Evolutionary conservation across 2,113 vertebrate genomes (phyloP).

Genomic region (Plecotus auritus): DNA sequence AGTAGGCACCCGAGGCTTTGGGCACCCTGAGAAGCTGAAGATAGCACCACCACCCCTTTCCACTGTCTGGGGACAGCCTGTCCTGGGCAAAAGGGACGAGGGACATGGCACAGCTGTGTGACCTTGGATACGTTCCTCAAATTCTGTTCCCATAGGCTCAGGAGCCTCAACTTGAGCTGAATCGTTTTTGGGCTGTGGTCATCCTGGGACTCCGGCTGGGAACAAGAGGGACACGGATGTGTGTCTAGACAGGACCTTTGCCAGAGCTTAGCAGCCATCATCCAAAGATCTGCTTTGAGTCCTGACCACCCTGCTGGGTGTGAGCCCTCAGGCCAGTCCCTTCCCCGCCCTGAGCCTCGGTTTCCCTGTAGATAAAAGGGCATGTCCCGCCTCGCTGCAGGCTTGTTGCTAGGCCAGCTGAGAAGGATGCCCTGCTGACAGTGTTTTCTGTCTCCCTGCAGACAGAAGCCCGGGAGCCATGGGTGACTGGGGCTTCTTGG

Average conservation of each 20-base stretch:
- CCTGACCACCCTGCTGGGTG: neutral
- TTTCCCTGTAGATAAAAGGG: neutral
- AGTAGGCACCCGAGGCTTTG: neutral
- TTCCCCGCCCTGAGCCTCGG: neutral
- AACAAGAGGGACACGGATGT: neutral
- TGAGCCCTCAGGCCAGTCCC: neutral
- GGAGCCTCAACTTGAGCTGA: neutral
- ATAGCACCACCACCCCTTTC: neutral
- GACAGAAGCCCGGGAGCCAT: slow-evolving; percentile 74
- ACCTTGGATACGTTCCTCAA: neutral
- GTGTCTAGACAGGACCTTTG: neutral
- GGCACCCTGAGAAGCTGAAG: neutral
- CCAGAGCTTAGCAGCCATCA: neutral
- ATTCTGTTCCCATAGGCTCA: neutral
- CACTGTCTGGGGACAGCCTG: neutral
- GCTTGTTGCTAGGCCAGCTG: neutral
- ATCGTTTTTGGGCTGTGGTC: neutral
- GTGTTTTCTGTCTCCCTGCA: neutral
- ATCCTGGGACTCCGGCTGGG: neutral
- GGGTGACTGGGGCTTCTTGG: slow-evolving; percentile 96
- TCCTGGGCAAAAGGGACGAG: neutral
- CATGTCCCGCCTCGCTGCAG: neutral
- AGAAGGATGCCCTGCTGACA: neutral
- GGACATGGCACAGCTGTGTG: neutral
- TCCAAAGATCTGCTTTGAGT: neutral